Evolutionary conservation across 1,140 invertebrate species (phyloP).

Genomic region (Drosophila mauritiana): DNA sequence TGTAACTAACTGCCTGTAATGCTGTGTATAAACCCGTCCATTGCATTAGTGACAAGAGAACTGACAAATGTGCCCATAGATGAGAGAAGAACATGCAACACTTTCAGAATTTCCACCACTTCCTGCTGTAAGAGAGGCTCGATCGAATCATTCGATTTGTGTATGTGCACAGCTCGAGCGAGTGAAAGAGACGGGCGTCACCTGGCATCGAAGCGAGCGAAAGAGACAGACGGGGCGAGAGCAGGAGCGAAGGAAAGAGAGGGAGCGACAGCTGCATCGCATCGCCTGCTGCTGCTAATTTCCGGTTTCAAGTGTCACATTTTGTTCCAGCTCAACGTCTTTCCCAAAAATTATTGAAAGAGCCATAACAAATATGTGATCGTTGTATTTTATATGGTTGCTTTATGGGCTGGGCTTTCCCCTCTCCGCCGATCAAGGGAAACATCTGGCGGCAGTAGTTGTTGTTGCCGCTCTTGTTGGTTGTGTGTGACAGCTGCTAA

Average conservation of each 20-base stretch:
- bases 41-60: slow-evolving; percentile 17
- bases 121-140: slow-evolving; percentile 28
- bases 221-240: background rate
- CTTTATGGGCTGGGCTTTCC: slow-evolving; percentile 66
- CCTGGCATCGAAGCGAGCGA: slow-evolving; percentile 12
- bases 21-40: slow-evolving; percentile 1
- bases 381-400: slow-evolving; percentile 67
- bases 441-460: slow-evolving; percentile 64
- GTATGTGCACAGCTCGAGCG: background rate
- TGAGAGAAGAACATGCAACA: slow-evolving; percentile 8
- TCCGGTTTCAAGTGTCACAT: slow-evolving; percentile 80
- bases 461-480: background rate
- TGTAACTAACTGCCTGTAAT: slow-evolving; percentile 44
- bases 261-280: slow-evolving; percentile 65
- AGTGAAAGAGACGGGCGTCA: background rate
- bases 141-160: background rate
- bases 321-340: slow-evolving; percentile 12
- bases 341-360: slow-evolving; percentile 70
- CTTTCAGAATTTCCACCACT: slow-evolving; percentile 8
- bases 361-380: slow-evolving; percentile 70
- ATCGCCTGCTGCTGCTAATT: slow-evolving; percentile 68
- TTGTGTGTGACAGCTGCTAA: slow-evolving; percentile 67
- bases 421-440: slow-evolving; percentile 22
- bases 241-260: slow-evolving; percentile 16
- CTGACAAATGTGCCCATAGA: slow-evolving; percentile 24